These are phyloP conservation scores for Anagrus nilaparvatae DNA, from an alignment of 1,140 invertebrate species.

Conservation along the genomic window DNA sequence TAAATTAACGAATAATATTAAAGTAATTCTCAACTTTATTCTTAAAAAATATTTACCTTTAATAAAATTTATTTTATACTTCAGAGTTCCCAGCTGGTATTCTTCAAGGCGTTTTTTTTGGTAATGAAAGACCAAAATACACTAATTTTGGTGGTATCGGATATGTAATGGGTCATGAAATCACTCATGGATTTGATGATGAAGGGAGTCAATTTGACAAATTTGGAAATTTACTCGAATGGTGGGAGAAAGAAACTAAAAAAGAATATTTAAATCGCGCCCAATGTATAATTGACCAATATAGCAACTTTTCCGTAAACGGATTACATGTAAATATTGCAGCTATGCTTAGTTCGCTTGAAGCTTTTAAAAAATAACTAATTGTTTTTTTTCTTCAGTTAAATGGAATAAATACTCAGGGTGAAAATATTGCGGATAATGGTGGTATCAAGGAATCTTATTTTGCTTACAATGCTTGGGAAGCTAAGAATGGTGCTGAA, in stretches of 20 bases:
- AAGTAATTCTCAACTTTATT: too few species aligned
- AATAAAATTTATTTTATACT: too few species aligned
- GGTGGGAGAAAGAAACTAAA: constrained; percentile 72
- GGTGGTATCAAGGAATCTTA: constrained; percentile 50
- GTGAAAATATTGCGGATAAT: constrained; percentile 55
- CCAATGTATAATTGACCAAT: constrained; percentile 80
- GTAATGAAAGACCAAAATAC: constrained; percentile 70
- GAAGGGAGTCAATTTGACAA: constrained; percentile 83
- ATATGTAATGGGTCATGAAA: constrained; percentile 86
- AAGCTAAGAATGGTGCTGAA: constrained; percentile 27
- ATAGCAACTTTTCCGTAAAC: too few species aligned
- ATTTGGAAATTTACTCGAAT: constrained; percentile 72
- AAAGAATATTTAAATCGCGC: constrained; percentile 62
- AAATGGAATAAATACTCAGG: constrained; percentile 51
- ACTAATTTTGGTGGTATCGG: constrained; percentile 89
- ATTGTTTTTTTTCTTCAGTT: constrained; percentile 30
- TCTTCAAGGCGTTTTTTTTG: constrained; percentile 79
- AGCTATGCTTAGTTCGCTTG: too few species aligned
- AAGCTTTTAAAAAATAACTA: too few species aligned
- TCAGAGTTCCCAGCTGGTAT: constrained; percentile 82
- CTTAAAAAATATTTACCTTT: too few species aligned
- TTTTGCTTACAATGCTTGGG: constrained; percentile 40
- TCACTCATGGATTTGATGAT: constrained; percentile 91
- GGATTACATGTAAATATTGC: too few species aligned
- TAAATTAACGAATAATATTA: too few species aligned